Conservation (phyloP, 2,797 vertebrate species). For the Gobionotothen gibberifrons region DNA sequence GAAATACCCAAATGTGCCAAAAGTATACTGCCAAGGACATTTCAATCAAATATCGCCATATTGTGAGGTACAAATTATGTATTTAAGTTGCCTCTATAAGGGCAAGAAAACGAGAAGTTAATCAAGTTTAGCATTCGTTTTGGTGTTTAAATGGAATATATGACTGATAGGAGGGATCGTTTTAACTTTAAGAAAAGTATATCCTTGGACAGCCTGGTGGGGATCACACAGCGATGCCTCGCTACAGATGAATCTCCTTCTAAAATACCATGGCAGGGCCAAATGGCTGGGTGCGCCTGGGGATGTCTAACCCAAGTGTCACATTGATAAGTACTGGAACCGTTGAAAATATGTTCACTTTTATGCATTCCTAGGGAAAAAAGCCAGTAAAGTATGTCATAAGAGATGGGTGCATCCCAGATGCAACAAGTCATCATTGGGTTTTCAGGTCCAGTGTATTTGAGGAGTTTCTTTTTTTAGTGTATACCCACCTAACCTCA, state of each 20-base stretch:
- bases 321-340: conserved; percentile 40
- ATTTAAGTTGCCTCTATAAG: background rate
- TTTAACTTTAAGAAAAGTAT: conserved; percentile 12
- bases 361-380: conserved; percentile 7
- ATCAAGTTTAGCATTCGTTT: background rate
- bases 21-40: conserved; percentile 1
- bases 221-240: conserved; percentile 27
- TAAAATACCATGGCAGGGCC: conserved; percentile 23
- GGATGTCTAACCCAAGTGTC: conserved; percentile 40
- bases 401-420: conserved; percentile 14
- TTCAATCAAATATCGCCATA: background rate
- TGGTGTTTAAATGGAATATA: conserved; percentile 4
- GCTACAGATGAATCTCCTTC: conserved; percentile 20
- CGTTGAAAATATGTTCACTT: conserved; percentile 32
- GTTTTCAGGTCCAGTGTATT: conserved; percentile 45
- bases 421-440: conserved; percentile 1
- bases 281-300: conserved; percentile 14
- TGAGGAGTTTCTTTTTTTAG: conserved; percentile 41
- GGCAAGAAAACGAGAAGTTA: background rate
- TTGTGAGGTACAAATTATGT: background rate
- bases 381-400: conserved; percentile 12
- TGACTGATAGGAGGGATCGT: background rate
- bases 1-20: background rate
- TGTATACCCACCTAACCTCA: conserved; percentile 33
- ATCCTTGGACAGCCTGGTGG: conserved; percentile 16